These are phyloP conservation scores for Argyrosomus japonicus DNA, from an alignment of 2,113 vertebrate genomes.

Conservation along the genomic window DNA sequence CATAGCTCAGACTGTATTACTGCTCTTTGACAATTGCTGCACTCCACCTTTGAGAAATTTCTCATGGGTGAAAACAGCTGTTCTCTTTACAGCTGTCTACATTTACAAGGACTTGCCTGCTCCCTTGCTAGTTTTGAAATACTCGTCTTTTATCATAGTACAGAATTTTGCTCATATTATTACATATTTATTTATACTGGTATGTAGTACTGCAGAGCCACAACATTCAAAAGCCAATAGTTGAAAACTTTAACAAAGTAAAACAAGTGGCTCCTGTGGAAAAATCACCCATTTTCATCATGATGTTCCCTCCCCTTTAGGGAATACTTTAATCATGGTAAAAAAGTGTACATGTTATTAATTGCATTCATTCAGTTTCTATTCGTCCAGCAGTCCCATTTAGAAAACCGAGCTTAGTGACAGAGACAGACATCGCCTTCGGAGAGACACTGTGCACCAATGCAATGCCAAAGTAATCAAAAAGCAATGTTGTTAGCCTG, in stretches of 20 bases:
- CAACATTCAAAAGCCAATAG: not conserved
- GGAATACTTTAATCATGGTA: not conserved
- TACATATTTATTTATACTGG: not conserved
- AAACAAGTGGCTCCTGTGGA: not conserved
- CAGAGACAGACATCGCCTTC: not conserved
- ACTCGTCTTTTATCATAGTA: not conserved
- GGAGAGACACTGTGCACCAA: not conserved
- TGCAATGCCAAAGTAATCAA: not conserved
- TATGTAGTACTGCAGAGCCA: not conserved
- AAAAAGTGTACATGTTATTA: not conserved
- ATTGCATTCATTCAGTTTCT: not conserved
- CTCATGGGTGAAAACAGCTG: slow-evolving; percentile 28
- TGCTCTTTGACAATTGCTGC: not conserved
- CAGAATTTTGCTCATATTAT: not conserved
- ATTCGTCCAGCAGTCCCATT: not conserved
- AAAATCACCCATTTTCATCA: not conserved
- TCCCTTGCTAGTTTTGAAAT: not conserved
- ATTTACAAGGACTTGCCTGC: not conserved
- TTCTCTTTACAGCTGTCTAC: slow-evolving; percentile 2
- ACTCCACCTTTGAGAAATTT: slow-evolving; percentile 14
- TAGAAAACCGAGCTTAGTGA: not conserved
- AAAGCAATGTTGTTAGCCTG: not conserved
- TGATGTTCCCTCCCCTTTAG: not conserved
- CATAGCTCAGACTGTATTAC: not conserved
- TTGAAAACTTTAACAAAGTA: not conserved